A percentile compares a stretch with the other conserved stretches of the same genome.
Evolutionary conservation across 2,113 vertebrate species (phyloP).

Genomic region (Paralichthys olivaceus): DNA sequence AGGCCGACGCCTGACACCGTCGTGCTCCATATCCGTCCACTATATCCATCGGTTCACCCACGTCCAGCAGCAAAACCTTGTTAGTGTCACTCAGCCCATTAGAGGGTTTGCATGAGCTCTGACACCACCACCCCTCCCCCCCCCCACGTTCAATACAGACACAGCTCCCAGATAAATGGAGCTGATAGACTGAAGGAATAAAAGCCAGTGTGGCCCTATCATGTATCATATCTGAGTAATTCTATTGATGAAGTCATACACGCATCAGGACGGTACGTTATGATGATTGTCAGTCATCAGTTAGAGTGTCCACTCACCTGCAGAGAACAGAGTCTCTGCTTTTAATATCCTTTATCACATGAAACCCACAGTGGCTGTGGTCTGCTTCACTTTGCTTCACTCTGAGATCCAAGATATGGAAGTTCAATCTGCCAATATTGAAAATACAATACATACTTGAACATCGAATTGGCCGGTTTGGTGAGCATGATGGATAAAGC

Average conservation of each 20-base stretch:
- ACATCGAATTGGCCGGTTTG: too few relatives aligned
- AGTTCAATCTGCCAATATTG: neutral
- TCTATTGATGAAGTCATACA: slow-evolving; percentile 13
- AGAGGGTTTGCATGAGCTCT: slow-evolving; percentile 31
- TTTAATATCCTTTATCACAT: neutral
- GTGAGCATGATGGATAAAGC: too few relatives aligned
- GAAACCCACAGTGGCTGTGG: neutral
- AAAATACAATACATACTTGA: neutral
- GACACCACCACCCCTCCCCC: slow-evolving; percentile 6
- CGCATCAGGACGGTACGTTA: neutral
- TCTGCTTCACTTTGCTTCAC: neutral
- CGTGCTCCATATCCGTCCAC: slow-evolving; percentile 42
- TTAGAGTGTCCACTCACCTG: slow-evolving; percentile 16
- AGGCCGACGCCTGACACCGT: slow-evolving; percentile 33
- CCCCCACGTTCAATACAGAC: slow-evolving; percentile 12
- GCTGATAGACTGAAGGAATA: slow-evolving; percentile 13
- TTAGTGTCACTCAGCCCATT: slow-evolving; percentile 44
- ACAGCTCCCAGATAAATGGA: slow-evolving; percentile 43
- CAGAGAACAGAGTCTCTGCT: slow-evolving; percentile 3
- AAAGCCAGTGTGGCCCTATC: slow-evolving; percentile 22
- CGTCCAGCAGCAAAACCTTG: slow-evolving; percentile 44
- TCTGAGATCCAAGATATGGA: neutral
- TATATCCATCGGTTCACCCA: slow-evolving; percentile 30
- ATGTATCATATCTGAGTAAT: slow-evolving; percentile 35
- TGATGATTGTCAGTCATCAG: slow-evolving; percentile 14